phyloP scores from a whole-genome alignment of 2,888 invertebrate genomes.

The Globia sparganii region DNA sequence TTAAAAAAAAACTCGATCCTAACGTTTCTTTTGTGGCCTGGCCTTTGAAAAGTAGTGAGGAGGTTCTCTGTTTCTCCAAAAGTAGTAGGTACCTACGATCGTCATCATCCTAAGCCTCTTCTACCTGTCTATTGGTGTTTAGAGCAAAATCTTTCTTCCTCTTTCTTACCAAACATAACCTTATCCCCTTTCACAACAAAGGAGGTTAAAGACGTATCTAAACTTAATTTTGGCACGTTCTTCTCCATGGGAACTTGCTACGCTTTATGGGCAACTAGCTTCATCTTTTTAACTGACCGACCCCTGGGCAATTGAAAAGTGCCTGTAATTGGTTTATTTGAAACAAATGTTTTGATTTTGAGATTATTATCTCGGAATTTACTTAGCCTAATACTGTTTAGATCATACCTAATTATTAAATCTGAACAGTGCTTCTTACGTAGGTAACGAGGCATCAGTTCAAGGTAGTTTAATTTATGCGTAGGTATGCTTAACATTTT shows the following conservation, averaged over 20 bases:
- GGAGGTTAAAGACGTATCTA: not conserved
- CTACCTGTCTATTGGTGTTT: not conserved
- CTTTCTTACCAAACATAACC: not conserved
- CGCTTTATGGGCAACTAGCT: not conserved
- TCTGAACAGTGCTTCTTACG: not conserved
- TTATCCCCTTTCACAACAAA: not conserved
- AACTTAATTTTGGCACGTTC: not conserved
- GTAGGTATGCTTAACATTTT: not conserved
- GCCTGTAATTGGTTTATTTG: not conserved
- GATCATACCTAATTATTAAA: constrained; percentile 24
- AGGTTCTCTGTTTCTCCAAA: not conserved
- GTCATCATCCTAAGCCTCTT: not conserved
- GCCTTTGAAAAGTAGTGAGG: not conserved
- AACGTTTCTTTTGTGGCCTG: not conserved
- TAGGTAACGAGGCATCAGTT: constrained; percentile 25
- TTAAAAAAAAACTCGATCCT: no score
- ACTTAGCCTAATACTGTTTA: constrained; percentile 1
- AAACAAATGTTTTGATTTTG: not conserved
- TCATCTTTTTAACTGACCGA: not conserved
- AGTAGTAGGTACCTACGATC: not conserved
- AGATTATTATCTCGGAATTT: not conserved
- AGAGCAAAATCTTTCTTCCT: not conserved
- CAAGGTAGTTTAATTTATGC: constrained; percentile 31
- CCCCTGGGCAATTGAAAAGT: no score
- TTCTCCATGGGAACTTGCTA: not conserved